Evolutionary conservation across 2,888 invertebrate genomes (phyloP).

Genomic region (Ophioninae sp.): DNA sequence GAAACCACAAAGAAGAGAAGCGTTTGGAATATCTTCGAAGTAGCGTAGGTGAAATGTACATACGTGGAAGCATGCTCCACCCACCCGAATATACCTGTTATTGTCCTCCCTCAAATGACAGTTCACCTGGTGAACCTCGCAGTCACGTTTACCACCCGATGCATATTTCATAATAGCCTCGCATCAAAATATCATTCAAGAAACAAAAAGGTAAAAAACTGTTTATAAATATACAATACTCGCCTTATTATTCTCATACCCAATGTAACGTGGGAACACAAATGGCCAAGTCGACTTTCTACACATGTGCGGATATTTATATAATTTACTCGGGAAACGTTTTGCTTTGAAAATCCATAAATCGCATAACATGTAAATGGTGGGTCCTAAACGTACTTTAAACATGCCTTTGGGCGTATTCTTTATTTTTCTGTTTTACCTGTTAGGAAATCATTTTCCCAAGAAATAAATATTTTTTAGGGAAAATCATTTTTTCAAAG

Average conservation of each 20-base stretch:
- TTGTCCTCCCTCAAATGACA: slow-evolving; percentile 48
- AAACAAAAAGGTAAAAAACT: slow-evolving; percentile 12
- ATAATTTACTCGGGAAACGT: too few species aligned
- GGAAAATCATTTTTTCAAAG: too few species aligned
- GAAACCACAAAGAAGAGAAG: slow-evolving; percentile 6
- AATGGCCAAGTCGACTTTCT: neutral
- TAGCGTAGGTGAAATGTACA: slow-evolving; percentile 30
- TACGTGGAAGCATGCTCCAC: slow-evolving; percentile 12
- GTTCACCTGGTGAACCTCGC: slow-evolving; percentile 54
- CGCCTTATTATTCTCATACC: neutral
- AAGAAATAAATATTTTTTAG: too few species aligned
- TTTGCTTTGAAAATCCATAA: too few species aligned
- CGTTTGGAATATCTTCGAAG: slow-evolving; percentile 38
- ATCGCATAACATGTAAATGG: too few species aligned
- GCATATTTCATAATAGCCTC: slow-evolving; percentile 2
- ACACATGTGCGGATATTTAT: neutral
- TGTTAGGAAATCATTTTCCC: too few species aligned
- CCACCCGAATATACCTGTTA: slow-evolving; percentile 51
- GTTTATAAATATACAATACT: neutral
- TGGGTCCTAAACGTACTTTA: too few species aligned
- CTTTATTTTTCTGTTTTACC: too few species aligned
- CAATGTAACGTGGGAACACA: neutral
- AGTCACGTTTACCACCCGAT: slow-evolving; percentile 27
- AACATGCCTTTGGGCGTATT: too few species aligned
- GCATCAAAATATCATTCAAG: slow-evolving; percentile 8